Evolutionary conservation across 2,888 invertebrate species (phyloP), one percentile per base, ranked within the genome.

Genomic region (Cataglyphis altisquamis): DNA sequence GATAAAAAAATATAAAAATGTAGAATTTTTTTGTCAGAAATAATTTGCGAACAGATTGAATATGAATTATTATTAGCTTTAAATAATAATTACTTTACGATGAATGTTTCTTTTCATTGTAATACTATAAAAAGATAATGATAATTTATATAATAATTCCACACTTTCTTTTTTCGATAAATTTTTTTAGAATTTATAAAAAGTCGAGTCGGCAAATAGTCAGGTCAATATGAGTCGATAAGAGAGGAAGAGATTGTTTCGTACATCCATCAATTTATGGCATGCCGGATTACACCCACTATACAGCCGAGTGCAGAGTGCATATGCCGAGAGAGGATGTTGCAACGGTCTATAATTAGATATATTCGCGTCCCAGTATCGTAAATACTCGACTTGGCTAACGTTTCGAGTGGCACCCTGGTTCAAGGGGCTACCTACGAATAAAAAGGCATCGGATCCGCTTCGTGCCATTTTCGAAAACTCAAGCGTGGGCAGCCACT

Each of bases 341-440:
- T 74, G 80, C 83, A 63, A 83, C 55, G 67, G 60, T 83, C 85
- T 85, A 85, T 83, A 85, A 83, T 85, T 85, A 85, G 83, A 78
- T 68, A 68, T 68, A 83, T 78, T 83, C 78, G 60, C 83, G 70
- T 68, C 64, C 73, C 73, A 83, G 77, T 83, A 80, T 83, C 83
- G 57, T 62, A 74, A 83, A 82, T 82, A 70, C 70, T 45, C 74
- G 55, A 32, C 62, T 68, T 77, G 67, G 63, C 77, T 48, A 89
- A 88, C 86, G 67, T 88, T 88, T 90, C 77, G 62, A 63, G 39
- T 41, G 48, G 29, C 36, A 60, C 63, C 72, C 52, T 21, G 29
- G 10, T 41, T 63, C 12, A 25, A 52, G 55, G 45, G 55, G 41
- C 25, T 55, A n/a, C 41, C n/a, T 67, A 68, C 5, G 78, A 66